These are phyloP conservation scores for Drosophila funebris DNA, from an alignment of 1,140 invertebrate species.

Conservation along the genomic window DNA sequence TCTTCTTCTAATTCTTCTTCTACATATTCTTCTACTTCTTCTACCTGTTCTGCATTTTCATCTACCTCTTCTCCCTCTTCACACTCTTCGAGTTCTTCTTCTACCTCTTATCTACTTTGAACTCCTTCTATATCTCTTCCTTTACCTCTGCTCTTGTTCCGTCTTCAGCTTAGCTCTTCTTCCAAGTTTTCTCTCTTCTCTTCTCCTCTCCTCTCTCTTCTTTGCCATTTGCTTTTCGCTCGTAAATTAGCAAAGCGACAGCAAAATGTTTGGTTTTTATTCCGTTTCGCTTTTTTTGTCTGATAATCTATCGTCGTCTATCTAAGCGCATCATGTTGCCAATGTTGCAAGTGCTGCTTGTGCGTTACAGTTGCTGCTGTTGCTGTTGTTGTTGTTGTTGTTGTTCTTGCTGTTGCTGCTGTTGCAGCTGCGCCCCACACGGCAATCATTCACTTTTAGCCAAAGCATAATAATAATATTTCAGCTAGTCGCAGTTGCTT, in stretches of 20 bases:
- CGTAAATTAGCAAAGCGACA: slow-evolving; percentile 44
- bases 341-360: slow-evolving; percentile 47
- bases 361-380: slow-evolving; percentile 64
- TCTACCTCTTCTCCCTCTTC: too few species aligned
- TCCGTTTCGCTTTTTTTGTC: slow-evolving; percentile 17
- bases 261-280: slow-evolving; percentile 39
- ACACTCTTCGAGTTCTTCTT: too few species aligned
- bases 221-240: slow-evolving; percentile 14
- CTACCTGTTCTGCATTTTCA: too few species aligned
- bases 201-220: background rate
- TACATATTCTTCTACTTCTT: too few species aligned
- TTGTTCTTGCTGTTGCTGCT: slow-evolving; percentile 25
- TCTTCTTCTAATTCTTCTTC: too few species aligned
- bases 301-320: slow-evolving; percentile 79
- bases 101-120: too few species aligned
- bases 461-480: slow-evolving; percentile 81
- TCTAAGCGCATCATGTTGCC: slow-evolving; percentile 76
- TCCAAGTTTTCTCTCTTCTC: background rate
- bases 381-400: slow-evolving; percentile 9
- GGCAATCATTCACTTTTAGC: slow-evolving; percentile 81
- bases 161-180: background rate
- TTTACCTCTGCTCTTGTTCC: background rate
- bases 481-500: slow-evolving; percentile 77
- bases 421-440: slow-evolving; percentile 59
- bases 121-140: background rate